These are phyloP conservation scores for Pelmatolapia mariae DNA, from an alignment of 2,113 vertebrate genomes.

Conservation along the genomic window DNA sequence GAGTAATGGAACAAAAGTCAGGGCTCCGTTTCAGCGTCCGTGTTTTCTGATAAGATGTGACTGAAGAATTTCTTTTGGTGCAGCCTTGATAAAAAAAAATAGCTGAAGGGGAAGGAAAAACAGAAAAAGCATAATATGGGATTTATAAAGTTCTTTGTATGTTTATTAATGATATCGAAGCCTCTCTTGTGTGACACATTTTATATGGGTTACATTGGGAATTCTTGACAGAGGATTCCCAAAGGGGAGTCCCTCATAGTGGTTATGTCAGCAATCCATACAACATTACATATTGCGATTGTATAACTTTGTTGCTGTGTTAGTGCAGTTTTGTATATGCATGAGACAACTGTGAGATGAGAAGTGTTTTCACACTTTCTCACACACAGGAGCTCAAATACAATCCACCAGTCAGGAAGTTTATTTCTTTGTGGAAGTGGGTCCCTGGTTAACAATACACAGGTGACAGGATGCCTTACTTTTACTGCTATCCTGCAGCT, in stretches of 20 bases:
- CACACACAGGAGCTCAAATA: background rate
- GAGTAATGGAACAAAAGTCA: background rate
- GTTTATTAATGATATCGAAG: background rate
- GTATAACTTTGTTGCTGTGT: background rate
- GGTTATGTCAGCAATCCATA: background rate
- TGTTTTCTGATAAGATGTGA: background rate
- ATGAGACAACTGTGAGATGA: background rate
- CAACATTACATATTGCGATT: background rate
- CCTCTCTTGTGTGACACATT: background rate
- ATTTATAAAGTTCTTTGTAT: background rate
- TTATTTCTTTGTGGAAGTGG: background rate
- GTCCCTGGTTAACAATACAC: background rate
- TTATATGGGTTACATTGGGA: background rate
- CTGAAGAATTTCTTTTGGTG: background rate
- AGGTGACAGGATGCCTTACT: background rate
- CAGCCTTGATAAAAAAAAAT: background rate
- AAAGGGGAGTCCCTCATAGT: background rate
- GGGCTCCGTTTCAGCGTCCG: background rate
- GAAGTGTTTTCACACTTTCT: background rate
- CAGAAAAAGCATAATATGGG: background rate
- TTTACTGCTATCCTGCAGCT: background rate
- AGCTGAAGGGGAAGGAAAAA: background rate
- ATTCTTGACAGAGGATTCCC: background rate
- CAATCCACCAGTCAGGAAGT: background rate
- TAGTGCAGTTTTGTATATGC: background rate